A percentile compares a stretch with the other conserved stretches of the same genome.
These are phyloP conservation scores for Thalassarche chlororhynchos DNA, from an alignment of 2,113 vertebrate genomes.

Conservation along the genomic window DNA sequence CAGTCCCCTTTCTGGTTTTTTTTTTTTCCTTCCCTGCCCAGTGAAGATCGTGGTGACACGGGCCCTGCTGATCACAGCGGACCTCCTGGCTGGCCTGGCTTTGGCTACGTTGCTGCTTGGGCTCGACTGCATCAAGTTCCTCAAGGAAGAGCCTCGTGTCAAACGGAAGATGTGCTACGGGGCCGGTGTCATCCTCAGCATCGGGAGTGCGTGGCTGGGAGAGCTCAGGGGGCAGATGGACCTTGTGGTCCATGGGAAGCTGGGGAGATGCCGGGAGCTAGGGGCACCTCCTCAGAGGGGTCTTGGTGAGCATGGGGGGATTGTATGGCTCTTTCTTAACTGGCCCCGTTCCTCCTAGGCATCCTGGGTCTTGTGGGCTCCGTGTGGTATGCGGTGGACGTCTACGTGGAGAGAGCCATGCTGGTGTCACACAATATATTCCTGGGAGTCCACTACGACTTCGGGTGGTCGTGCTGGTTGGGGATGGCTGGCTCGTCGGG, in stretches of 20 bases:
- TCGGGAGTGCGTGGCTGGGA: conserved; percentile 53
- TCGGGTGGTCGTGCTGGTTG: conserved; percentile 79
- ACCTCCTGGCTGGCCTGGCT: conserved; percentile 71
- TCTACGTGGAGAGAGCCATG: conserved; percentile 70
- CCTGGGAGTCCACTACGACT: conserved; percentile 75
- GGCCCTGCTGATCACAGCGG: conserved; percentile 68
- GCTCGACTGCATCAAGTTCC: conserved; percentile 66
- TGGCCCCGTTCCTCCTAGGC: background rate
- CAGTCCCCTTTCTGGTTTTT: background rate
- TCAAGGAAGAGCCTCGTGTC: conserved; percentile 58
- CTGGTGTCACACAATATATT: conserved; percentile 62
- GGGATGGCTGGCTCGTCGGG: conserved; percentile 70
- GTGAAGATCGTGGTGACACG: conserved; percentile 74
- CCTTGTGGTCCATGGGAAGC: background rate
- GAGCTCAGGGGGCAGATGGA: background rate
- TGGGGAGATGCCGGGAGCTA: fast-evolving
- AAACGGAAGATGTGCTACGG: conserved; percentile 68
- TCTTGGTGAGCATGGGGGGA: background rate
- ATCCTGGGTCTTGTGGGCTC: conserved; percentile 73
- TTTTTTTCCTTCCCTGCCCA: background rate
- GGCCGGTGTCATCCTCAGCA: conserved; percentile 41
- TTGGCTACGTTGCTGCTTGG: conserved; percentile 55
- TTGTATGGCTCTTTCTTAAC: background rate
- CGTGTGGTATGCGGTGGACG: conserved; percentile 71
- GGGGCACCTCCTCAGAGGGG: background rate